Evolutionary conservation across 2,113 vertebrate genomes (phyloP), one percentile per base, ranked within the genome.

Genomic region (Galemys pyrenaicus): DNA sequence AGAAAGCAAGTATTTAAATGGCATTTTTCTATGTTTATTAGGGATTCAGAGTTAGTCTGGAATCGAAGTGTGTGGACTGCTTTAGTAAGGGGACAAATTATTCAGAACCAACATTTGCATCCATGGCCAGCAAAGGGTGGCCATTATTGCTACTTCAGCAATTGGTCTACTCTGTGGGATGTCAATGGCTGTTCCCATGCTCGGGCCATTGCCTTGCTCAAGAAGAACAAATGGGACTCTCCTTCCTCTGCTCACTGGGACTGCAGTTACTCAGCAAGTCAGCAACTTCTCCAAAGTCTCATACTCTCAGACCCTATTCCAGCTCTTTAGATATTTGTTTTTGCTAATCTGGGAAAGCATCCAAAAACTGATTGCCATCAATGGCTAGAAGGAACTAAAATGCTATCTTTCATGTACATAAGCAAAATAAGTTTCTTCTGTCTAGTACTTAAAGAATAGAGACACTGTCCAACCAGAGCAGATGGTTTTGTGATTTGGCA

Each of bases 401-500:
- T 71, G 30, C 65, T 80, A 5, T 83, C 49, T 90, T 90, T 44
- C 58, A 3, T 78, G 68, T 87, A 78, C 11, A 32, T 75, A 73
- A 22, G 86, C 46, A 83, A 89, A 96, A 95, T 74, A 60, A 13
- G 32, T 80, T 75, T 60, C 74, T 65, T 39, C 83, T 89, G 67
- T 93, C 56, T 95, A 26, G 58, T 80, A 89, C 60, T 73, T 91
- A 78, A 20, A 80, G 54, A 90, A 86, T 26, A 67, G 60, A 91
- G 81, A 82, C 74, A 62, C 82, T 89, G 78, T 85, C 90, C 84
- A 95, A 77, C 28, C 15, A 51, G 58, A 93, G 83, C 91, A 97
- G 85, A 97, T 92, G 94, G 73, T 97, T 91, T 92, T 91, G 71
- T 87, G 94, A 92, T 87, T 93, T 94, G 91, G 84, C 73, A 95